phyloP scores from a whole-genome alignment of 1,140 invertebrate genomes.

The Hylaeus volcanicus region DNA sequence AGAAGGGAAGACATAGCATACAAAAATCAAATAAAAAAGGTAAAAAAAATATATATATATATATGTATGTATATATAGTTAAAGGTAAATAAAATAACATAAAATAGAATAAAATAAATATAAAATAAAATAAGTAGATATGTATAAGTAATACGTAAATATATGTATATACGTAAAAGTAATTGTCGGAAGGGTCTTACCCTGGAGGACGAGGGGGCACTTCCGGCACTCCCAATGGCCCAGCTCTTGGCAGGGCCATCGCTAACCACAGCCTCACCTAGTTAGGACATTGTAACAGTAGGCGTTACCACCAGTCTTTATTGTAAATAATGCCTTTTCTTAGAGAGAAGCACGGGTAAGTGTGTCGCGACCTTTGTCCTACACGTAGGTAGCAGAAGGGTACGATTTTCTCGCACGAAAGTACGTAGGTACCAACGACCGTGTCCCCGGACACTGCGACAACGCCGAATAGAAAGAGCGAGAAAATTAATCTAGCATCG shows the following conservation, averaged over 20 bases:
- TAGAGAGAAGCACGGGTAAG: slow-evolving; percentile 52
- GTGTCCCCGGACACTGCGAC: no score
- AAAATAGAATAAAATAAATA: no score
- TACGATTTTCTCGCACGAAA: neutral
- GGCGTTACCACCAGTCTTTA: slow-evolving; percentile 69
- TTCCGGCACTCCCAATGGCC: slow-evolving; percentile 81
- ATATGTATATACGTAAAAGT: slow-evolving; percentile 70
- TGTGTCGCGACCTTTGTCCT: slow-evolving; percentile 2
- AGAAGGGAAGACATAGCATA: slow-evolving; percentile 79
- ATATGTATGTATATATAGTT: neutral
- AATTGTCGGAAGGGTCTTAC: slow-evolving; percentile 83
- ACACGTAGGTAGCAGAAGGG: neutral
- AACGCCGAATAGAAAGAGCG: neutral
- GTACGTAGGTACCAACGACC: neutral
- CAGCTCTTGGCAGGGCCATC: slow-evolving; percentile 81
- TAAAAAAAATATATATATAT: slow-evolving; percentile 20
- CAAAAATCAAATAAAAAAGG: slow-evolving; percentile 72
- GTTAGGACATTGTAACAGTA: slow-evolving; percentile 78
- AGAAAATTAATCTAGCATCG: neutral
- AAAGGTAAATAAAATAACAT: slow-evolving; percentile 32
- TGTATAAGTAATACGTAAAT: slow-evolving; percentile 25
- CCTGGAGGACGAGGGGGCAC: slow-evolving; percentile 82
- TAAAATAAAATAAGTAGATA: neutral
- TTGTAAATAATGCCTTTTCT: slow-evolving; percentile 62
- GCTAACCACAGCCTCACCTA: slow-evolving; percentile 81